These are phyloP conservation scores for Oxytorus armatus DNA, from an alignment of 2,888 invertebrate genomes.

Conservation along the genomic window DNA sequence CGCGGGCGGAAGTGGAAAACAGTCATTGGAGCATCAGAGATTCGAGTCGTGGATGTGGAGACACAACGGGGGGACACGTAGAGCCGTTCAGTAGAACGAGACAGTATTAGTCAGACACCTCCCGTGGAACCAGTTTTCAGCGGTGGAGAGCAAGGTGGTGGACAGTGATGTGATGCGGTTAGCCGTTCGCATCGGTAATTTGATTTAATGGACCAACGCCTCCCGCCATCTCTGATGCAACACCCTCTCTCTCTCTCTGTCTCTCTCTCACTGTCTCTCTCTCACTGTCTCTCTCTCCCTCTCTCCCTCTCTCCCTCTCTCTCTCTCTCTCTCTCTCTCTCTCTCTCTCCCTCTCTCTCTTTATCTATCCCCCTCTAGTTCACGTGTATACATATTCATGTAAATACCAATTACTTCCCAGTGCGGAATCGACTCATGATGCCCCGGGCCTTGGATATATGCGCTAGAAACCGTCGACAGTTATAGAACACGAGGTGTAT, in stretches of 20 bases:
- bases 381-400: slow-evolving; percentile 78
- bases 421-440: slow-evolving; percentile 60
- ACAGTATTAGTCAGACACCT: slow-evolving; percentile 74
- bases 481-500: slow-evolving; percentile 10
- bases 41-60: slow-evolving; percentile 38
- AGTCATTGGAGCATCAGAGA: slow-evolving; percentile 29
- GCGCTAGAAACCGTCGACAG: neutral
- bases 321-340: neutral
- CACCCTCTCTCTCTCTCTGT: neutral
- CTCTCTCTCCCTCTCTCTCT: slow-evolving; percentile 15
- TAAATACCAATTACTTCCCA: slow-evolving; percentile 80
- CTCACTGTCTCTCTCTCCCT: too few species aligned
- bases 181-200: slow-evolving; percentile 79
- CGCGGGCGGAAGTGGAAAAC: slow-evolving; percentile 7
- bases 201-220: slow-evolving; percentile 80
- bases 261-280: slow-evolving; percentile 2
- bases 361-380: slow-evolving; percentile 6
- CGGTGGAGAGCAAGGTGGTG: slow-evolving; percentile 74
- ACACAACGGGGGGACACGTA: slow-evolving; percentile 36
- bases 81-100: slow-evolving; percentile 64
- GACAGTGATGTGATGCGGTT: slow-evolving; percentile 82
- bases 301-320: neutral
- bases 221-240: slow-evolving; percentile 69
- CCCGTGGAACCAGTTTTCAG: slow-evolving; percentile 49
- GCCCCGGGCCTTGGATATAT: slow-evolving; percentile 66